These are phyloP conservation scores for Corythoichthys haematopterus DNA, from an alignment of 2,113 vertebrate species.

Conservation along the genomic window DNA sequence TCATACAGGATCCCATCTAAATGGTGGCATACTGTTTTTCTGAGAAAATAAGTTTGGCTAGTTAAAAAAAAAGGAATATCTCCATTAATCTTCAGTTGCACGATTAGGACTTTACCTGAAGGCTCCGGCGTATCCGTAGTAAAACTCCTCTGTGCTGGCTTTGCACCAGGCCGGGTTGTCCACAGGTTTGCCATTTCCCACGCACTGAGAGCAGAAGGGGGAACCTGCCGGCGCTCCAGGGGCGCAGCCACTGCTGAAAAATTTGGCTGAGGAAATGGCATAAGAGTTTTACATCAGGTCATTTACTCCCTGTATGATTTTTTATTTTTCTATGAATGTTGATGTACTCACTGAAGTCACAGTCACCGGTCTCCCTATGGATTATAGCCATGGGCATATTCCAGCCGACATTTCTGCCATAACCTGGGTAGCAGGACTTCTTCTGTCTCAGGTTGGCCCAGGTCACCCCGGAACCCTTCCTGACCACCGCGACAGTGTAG, in stretches of 20 bases:
- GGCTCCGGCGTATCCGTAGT: constrained; percentile 81
- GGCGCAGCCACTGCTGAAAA: constrained; percentile 80
- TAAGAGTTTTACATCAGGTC: no score
- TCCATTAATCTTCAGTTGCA: neutral
- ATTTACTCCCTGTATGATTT: no score
- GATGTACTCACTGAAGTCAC: constrained; percentile 70
- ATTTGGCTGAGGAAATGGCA: constrained; percentile 47
- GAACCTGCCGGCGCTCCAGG: constrained; percentile 75
- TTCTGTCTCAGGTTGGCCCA: constrained; percentile 76
- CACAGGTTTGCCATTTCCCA: constrained; percentile 45
- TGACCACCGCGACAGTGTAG: constrained; percentile 82
- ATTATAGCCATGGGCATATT: constrained; percentile 80
- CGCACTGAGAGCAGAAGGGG: constrained; percentile 76
- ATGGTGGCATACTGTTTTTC: neutral
- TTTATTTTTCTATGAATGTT: no score
- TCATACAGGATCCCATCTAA: neutral
- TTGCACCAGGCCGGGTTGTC: constrained; percentile 65
- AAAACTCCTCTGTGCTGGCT: constrained; percentile 71
- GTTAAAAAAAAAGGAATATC: no score
- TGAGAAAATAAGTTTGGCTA: no score
- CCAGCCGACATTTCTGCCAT: constrained; percentile 84
- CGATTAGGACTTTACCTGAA: constrained; percentile 70
- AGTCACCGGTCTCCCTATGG: constrained; percentile 56
- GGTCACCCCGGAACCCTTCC: constrained; percentile 59
- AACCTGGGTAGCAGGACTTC: constrained; percentile 81